Evolutionary conservation across 1,140 invertebrate genomes (phyloP).

Genomic region (Zaprionus inermis): DNA sequence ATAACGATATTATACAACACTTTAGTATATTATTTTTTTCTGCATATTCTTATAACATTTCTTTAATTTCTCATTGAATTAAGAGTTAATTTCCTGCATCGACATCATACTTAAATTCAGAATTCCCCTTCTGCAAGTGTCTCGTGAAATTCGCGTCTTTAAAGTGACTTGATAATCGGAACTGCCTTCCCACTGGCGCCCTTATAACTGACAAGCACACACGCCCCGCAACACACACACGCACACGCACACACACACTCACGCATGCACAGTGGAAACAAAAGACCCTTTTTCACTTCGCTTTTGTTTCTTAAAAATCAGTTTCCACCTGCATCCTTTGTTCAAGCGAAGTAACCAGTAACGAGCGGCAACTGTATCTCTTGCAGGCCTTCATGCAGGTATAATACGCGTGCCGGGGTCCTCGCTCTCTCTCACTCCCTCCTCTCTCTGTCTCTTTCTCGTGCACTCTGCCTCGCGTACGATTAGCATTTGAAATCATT

Average conservation of each 20-base stretch:
- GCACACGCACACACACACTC: conserved; percentile 5
- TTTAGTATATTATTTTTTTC: too few species aligned
- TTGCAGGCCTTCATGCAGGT: conserved; percentile 54
- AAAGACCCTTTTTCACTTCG: conserved; percentile 40
- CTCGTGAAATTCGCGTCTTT: background rate
- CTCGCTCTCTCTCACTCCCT: conserved; percentile 8
- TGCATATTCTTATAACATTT: too few species aligned
- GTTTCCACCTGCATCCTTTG: conserved; percentile 79
- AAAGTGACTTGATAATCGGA: background rate
- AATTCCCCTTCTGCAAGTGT: background rate
- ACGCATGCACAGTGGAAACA: conserved; percentile 20
- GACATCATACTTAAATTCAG: background rate
- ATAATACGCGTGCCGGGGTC: conserved; percentile 66
- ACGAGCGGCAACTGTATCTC: conserved; percentile 61
- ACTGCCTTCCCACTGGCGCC: conserved; percentile 36
- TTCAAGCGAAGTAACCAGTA: conserved; percentile 44
- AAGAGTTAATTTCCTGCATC: background rate
- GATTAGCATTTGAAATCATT: conserved; percentile 83
- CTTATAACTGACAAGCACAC: conserved; percentile 46
- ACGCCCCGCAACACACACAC: conserved; percentile 42
- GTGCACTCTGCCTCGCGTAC: conserved; percentile 32
- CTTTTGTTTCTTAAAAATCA: conserved; percentile 56
- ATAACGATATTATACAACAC: background rate
- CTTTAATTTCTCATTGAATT: too few species aligned
- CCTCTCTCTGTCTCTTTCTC: conserved; percentile 15